A percentile compares a stretch with the other conserved stretches of the same genome.
phyloP scores from a whole-genome alignment of 2,113 vertebrate species.

The Thomomys bottae region DNA sequence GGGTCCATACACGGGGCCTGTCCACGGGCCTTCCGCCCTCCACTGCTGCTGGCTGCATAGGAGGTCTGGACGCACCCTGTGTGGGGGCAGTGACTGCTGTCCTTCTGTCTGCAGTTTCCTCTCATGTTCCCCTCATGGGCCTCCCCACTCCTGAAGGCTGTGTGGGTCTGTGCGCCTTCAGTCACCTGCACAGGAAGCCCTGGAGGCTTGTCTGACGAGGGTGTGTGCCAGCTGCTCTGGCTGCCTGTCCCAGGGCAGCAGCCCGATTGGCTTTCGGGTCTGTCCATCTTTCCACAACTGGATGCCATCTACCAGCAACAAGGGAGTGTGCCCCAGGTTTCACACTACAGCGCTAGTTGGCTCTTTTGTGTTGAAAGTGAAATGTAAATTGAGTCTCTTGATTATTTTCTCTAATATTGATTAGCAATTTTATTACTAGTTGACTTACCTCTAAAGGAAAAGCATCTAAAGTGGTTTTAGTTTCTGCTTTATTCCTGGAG shows the following conservation, averaged over 20 bases:
- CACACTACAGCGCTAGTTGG: background rate
- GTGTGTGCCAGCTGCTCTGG: no score
- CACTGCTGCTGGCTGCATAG: background rate
- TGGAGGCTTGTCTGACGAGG: no score
- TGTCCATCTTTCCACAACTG: fast-evolving
- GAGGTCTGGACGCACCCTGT: fast-evolving
- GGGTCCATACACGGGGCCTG: no score
- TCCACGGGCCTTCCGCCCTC: no score
- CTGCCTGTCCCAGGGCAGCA: no score
- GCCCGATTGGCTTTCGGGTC: no score
- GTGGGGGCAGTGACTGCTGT: background rate
- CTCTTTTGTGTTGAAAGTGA: no score
- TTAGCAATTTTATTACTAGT: no score
- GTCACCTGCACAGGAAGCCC: no score
- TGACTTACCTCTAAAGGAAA: background rate
- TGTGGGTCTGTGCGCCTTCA: no score
- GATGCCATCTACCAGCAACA: fast-evolving
- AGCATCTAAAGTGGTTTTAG: background rate
- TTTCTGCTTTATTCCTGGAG: background rate
- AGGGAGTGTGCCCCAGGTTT: fast-evolving
- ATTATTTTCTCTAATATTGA: background rate
- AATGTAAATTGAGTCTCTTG: fast-evolving
- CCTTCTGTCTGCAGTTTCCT: background rate
- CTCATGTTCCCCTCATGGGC: no score
- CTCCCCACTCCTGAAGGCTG: no score